Evolutionary conservation across 2,113 vertebrate species (phyloP).

Genomic region (Crotalus viridis): DNA sequence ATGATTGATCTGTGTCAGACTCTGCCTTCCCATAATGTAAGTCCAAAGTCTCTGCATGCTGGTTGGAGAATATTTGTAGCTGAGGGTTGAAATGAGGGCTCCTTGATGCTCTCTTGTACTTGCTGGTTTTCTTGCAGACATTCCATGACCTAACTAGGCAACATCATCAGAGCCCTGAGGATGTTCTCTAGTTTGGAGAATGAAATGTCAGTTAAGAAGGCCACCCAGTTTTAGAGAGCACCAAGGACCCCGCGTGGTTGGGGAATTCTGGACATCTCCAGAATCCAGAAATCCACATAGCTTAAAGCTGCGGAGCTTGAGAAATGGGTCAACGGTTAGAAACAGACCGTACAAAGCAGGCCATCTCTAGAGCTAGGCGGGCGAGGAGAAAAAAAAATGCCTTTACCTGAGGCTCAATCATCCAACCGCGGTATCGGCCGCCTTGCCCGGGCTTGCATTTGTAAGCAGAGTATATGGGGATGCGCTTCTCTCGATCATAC

Average conservation of each 20-base stretch:
- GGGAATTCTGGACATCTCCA: not conserved
- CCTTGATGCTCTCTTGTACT: not conserved
- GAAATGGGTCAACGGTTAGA: not conserved
- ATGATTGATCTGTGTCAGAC: not conserved
- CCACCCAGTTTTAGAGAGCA: not conserved
- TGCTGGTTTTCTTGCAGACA: not conserved
- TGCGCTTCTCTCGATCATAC: conserved; percentile 6
- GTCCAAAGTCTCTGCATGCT: not conserved
- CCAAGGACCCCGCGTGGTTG: not conserved
- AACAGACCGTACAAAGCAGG: not conserved
- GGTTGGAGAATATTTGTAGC: not conserved
- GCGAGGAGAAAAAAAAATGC: not conserved
- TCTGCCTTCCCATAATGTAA: not conserved
- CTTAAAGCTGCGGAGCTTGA: not conserved
- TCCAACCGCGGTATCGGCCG: not conserved
- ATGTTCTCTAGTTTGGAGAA: not conserved
- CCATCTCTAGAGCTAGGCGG: not conserved
- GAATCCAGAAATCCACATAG: not conserved
- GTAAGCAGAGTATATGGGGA: not conserved
- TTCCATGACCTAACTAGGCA: too few relatives aligned
- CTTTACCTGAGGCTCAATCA: conserved; percentile 12
- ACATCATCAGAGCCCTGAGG: not conserved
- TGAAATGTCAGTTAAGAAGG: not conserved
- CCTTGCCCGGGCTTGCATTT: not conserved
- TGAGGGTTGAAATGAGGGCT: not conserved